Evolutionary conservation across 2,113 vertebrate species (phyloP).

Genomic region (Tinamus guttatus): DNA sequence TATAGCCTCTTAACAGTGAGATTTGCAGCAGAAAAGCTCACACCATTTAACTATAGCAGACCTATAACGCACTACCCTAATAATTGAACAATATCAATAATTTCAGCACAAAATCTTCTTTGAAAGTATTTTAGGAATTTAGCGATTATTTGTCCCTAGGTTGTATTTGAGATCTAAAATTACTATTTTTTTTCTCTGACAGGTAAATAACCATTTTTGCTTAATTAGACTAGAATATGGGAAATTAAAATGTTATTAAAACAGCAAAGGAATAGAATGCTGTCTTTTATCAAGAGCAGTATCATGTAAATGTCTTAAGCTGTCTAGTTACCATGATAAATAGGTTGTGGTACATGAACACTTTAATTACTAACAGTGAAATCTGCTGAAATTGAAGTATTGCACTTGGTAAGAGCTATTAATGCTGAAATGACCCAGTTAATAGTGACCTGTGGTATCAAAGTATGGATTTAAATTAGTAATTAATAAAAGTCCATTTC

Average conservation of each 20-base stretch:
- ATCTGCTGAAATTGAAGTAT: constrained; percentile 80
- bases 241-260: constrained; percentile 59
- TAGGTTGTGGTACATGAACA: constrained; percentile 70
- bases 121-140: constrained; percentile 42
- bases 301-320: constrained; percentile 75
- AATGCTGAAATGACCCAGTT: constrained; percentile 83
- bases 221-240: constrained; percentile 69
- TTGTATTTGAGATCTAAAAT: constrained; percentile 44
- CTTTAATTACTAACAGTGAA: constrained; percentile 80
- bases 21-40: background rate
- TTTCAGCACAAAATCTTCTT: constrained; percentile 24
- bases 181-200: constrained; percentile 54
- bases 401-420: constrained; percentile 76
- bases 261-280: constrained; percentile 39
- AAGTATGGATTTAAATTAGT: constrained; percentile 83
- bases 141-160: constrained; percentile 31
- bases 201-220: constrained; percentile 70
- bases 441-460: constrained; percentile 78
- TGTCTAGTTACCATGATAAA: constrained; percentile 81
- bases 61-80: background rate
- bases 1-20: background rate
- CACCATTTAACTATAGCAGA: background rate
- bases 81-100: constrained; percentile 51
- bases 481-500: constrained; percentile 84
- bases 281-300: constrained; percentile 70